These are phyloP conservation scores for Brachionus manjavacas DNA, from an alignment of 1,140 invertebrate species.

Conservation along the genomic window DNA sequence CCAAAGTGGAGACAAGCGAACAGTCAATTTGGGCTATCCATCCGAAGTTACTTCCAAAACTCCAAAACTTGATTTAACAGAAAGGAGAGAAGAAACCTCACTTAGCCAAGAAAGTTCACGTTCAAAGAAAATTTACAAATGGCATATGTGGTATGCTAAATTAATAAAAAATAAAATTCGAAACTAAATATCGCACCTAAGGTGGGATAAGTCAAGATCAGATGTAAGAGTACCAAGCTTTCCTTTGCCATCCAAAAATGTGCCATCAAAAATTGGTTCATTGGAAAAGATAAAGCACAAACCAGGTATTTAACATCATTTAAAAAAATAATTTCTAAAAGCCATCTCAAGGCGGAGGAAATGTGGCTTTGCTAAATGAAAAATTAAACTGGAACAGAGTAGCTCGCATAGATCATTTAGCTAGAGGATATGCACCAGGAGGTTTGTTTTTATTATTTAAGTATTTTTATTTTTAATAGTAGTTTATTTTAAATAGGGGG, in stretches of 20 bases:
- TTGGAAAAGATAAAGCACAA: conserved; percentile 22
- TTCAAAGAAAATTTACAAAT: conserved; percentile 9
- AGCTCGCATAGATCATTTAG: conserved; percentile 15
- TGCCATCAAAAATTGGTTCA: conserved; percentile 37
- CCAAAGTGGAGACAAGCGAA: background rate
- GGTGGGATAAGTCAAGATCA: conserved; percentile 29
- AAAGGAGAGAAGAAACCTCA: background rate
- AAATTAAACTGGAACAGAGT: conserved; percentile 16
- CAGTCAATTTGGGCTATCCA: background rate
- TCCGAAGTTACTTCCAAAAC: background rate
- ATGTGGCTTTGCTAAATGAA: conserved; percentile 14
- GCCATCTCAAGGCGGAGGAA: conserved; percentile 9
- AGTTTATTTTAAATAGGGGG: background rate
- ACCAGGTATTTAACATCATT: background rate
- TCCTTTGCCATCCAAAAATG: background rate
- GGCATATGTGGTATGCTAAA: conserved; percentile 4
- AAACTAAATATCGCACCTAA: background rate
- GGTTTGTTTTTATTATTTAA: background rate
- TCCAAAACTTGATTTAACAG: background rate
- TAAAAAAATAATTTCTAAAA: background rate
- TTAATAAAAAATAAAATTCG: background rate
- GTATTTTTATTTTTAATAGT: background rate
- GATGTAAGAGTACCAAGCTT: conserved; percentile 8
- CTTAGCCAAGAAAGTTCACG: conserved; percentile 2
- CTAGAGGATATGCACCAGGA: conserved; percentile 12